Conservation (phyloP, 2,797 vertebrate species). For the Synanceia verrucosa region DNA sequence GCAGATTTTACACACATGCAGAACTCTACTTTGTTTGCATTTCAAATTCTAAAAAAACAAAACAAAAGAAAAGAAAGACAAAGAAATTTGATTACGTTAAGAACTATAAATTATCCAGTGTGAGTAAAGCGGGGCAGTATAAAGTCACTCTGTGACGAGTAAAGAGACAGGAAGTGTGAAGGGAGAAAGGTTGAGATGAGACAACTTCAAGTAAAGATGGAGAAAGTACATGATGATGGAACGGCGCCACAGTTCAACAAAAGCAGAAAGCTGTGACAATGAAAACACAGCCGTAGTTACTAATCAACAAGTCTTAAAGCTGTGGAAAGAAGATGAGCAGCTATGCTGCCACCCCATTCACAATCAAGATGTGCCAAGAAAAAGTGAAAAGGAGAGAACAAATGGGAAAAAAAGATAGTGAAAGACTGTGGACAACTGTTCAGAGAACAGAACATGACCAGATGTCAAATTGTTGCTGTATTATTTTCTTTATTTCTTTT, state of each 20-base stretch:
- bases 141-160: constrained; percentile 20
- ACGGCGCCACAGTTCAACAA: constrained; percentile 62
- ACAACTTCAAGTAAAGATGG: constrained; percentile 54
- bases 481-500: constrained; percentile 31
- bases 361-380: constrained; percentile 77
- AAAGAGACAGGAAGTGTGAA: constrained; percentile 35
- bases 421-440: constrained; percentile 82
- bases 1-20: not conserved
- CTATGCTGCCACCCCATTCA: constrained; percentile 76
- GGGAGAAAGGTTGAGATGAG: constrained; percentile 31
- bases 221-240: constrained; percentile 62
- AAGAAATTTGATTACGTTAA: not conserved
- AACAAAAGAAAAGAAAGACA: not conserved
- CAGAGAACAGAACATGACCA: constrained; percentile 77
- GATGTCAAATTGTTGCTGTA: constrained; percentile 76
- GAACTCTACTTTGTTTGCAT: not conserved
- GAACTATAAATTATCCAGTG: constrained; percentile 23
- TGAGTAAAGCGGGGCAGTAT: constrained; percentile 11
- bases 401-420: constrained; percentile 76
- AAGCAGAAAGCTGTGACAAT: constrained; percentile 71
- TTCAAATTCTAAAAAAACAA: not conserved
- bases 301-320: constrained; percentile 77
- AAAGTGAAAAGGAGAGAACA: constrained; percentile 80
- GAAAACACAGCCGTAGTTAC: constrained; percentile 75
- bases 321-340: constrained; percentile 81